A percentile compares a stretch with the other conserved stretches of the same genome.
Evolutionary conservation across 2,797 vertebrate genomes (phyloP).

Genomic region (Ptychobarbus kaznakovi): DNA sequence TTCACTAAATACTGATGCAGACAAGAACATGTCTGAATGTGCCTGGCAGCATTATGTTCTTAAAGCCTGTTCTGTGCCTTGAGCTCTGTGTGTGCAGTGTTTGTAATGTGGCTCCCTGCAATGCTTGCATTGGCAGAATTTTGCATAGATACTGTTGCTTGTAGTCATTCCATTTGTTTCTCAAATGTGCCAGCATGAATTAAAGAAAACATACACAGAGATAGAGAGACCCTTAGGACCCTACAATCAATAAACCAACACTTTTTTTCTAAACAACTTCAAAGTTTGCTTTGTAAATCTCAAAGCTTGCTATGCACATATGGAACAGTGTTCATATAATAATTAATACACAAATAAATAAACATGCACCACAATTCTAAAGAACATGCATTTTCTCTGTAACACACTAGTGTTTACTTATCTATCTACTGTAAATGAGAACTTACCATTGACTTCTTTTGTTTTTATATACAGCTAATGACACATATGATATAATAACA

Average conservation of each 20-base stretch:
- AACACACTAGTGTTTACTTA: not conserved
- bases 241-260: constrained; percentile 27
- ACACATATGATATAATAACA: not conserved
- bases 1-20: constrained; percentile 22
- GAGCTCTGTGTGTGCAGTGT: constrained; percentile 45
- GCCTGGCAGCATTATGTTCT: constrained; percentile 24
- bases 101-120: constrained; percentile 70
- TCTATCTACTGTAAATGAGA: not conserved
- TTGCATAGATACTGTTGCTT: constrained; percentile 76
- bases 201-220: constrained; percentile 62
- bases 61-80: constrained; percentile 42
- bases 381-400: constrained; percentile 15
- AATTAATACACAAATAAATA: not conserved
- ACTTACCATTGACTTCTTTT: not conserved
- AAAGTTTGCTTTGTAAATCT: constrained; percentile 25
- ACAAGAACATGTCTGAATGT: constrained; percentile 17
- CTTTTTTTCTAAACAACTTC: constrained; percentile 47
- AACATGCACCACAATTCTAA: not conserved
- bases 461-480: not conserved
- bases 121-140: constrained; percentile 73
- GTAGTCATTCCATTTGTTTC: constrained; percentile 77
- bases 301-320: constrained; percentile 32
- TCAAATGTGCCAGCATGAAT: constrained; percentile 73
- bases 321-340: constrained; percentile 25
- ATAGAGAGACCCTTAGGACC: constrained; percentile 1